Percentiles rank a stretch among this genome's conserved stretches.
Evolutionary conservation across 23 tunicate species (phyloP).

Genomic region (Oikopleura albicans): DNA sequence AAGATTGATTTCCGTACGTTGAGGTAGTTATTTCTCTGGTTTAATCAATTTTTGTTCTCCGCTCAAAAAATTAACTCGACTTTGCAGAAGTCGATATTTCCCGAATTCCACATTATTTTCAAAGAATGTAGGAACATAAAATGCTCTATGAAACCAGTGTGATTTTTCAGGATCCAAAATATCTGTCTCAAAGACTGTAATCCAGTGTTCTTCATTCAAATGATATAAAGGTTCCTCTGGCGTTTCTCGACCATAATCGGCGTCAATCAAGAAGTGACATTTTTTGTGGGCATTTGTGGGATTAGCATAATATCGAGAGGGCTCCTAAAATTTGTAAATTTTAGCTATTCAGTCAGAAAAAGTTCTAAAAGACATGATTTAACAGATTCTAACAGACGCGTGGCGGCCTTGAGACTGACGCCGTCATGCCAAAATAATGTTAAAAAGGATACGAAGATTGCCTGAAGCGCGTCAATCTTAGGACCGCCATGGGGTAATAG

Average conservation of each 20-base stretch:
- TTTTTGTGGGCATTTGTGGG: slow-evolving; percentile 15
- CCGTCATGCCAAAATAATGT: too few relatives aligned
- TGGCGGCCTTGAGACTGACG: too few relatives aligned
- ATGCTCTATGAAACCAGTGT: slow-evolving; percentile 36
- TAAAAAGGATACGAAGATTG: too few relatives aligned
- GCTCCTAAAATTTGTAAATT: slow-evolving; percentile 30
- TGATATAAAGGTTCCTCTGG: slow-evolving; percentile 40
- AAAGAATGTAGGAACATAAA: slow-evolving; percentile 55
- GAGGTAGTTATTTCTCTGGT: too few relatives aligned
- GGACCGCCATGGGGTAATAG: too few relatives aligned
- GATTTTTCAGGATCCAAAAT: slow-evolving; percentile 42
- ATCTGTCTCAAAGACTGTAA: slow-evolving; percentile 31
- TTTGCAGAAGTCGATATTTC: slow-evolving; percentile 54
- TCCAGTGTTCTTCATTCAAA: slow-evolving; percentile 24
- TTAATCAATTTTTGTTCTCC: too few relatives aligned
- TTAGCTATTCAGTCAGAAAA: too few relatives aligned
- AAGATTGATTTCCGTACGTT: too few relatives aligned
- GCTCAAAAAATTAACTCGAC: background rate
- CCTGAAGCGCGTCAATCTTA: too few relatives aligned
- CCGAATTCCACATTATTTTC: slow-evolving; percentile 34
- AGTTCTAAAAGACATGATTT: too few relatives aligned
- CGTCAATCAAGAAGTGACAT: slow-evolving; percentile 71
- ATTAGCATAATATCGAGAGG: slow-evolving; percentile 25
- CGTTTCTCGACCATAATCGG: slow-evolving; percentile 25
- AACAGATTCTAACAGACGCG: too few relatives aligned